Evolutionary conservation across 1,140 invertebrate species (phyloP).

Genomic region (Panagrolaimus sp.): DNA sequence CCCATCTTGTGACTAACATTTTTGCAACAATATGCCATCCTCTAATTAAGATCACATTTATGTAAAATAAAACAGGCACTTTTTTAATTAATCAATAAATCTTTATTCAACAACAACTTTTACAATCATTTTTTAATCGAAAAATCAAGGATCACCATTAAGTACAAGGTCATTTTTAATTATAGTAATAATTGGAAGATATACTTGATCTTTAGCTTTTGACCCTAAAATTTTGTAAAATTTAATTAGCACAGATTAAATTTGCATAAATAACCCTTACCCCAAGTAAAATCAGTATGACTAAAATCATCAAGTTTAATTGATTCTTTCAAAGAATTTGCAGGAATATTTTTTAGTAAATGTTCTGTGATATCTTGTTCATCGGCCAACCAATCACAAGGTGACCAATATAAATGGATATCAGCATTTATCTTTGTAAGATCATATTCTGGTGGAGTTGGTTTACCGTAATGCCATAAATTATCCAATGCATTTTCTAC

Average conservation of each 20-base stretch:
- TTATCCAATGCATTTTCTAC: not conserved
- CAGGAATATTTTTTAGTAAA: not conserved
- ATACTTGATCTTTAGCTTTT: not conserved
- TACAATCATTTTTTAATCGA: too few relatives aligned
- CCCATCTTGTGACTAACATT: too few relatives aligned
- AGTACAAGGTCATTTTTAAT: not conserved
- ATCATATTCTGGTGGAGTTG: conserved; percentile 49
- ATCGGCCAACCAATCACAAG: conserved; percentile 52
- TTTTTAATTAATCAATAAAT: too few relatives aligned
- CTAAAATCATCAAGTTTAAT: not conserved
- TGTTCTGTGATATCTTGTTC: not conserved
- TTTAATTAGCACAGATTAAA: too few relatives aligned
- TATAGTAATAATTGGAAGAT: conserved; percentile 8
- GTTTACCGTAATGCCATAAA: not conserved
- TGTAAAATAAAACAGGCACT: too few relatives aligned
- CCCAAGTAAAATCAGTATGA: conserved; percentile 4
- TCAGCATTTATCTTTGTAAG: conserved; percentile 37
- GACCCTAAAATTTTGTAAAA: too few relatives aligned
- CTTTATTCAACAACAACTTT: too few relatives aligned
- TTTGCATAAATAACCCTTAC: too few relatives aligned
- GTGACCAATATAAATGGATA: conserved; percentile 51
- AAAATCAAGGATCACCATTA: too few relatives aligned
- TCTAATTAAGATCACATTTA: too few relatives aligned
- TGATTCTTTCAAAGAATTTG: not conserved
- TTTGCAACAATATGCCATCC: too few relatives aligned